Percentiles rank a stretch among this genome's conserved stretches.
Evolutionary conservation across 2,113 vertebrate genomes (phyloP).

Genomic region (Henicopernis longicauda): DNA sequence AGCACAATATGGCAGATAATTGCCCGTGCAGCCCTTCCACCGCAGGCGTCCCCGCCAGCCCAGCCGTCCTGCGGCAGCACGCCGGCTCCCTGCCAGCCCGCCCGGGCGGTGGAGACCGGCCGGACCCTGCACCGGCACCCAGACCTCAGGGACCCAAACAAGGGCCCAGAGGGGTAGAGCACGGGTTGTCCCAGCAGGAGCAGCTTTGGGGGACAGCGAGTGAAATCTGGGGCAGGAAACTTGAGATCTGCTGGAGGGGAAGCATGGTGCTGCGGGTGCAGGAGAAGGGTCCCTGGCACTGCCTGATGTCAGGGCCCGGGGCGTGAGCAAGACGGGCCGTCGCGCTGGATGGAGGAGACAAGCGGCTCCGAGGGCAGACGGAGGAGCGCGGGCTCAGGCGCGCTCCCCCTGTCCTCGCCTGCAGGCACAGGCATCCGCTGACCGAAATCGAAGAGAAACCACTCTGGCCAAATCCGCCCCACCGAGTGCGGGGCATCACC

Average conservation of each 20-base stretch:
- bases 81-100: neutral
- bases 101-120: fast-evolving
- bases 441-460: neutral
- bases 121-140: fast-evolving
- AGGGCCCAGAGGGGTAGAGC: neutral
- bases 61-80: fast-evolving
- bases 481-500: fast-evolving
- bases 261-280: neutral
- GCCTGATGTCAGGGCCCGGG: neutral
- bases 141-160: neutral
- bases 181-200: neutral
- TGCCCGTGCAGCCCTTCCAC: neutral
- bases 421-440: neutral
- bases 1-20: constrained; percentile 37
- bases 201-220: neutral
- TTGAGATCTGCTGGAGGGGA: neutral
- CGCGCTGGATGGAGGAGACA: fast-evolving
- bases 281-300: neutral
- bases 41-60: neutral
- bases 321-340: neutral
- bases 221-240: neutral
- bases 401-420: fast-evolving
- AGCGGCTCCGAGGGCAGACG: fast-evolving
- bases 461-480: neutral
- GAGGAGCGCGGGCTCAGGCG: fast-evolving